Evolutionary conservation across 2,888 invertebrate genomes (phyloP).

Genomic region (Sphaerophoria taeniata): DNA sequence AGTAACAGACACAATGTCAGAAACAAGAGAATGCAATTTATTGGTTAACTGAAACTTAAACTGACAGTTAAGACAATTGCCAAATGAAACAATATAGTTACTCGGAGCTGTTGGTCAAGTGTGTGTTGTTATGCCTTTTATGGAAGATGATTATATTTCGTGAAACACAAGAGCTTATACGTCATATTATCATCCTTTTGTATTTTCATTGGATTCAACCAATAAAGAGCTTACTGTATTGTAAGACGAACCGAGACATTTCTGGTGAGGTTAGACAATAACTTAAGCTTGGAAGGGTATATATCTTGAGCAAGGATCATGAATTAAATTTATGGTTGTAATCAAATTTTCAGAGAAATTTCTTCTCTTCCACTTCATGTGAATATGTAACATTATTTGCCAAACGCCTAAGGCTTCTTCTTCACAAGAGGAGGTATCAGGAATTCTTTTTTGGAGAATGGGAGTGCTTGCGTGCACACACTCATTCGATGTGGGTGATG

Average conservation of each 20-base stretch:
- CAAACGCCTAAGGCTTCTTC: not conserved
- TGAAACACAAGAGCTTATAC: slow-evolving; percentile 13
- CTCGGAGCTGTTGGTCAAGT: not conserved
- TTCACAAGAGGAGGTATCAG: not conserved
- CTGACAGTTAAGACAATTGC: slow-evolving; percentile 65
- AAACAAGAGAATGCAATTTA: slow-evolving; percentile 70
- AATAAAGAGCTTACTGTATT: slow-evolving; percentile 66
- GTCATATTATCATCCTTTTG: slow-evolving; percentile 58
- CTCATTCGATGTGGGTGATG: not conserved
- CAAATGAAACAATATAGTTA: slow-evolving; percentile 30
- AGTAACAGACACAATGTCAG: slow-evolving; percentile 65
- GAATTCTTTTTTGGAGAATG: slow-evolving; percentile 12
- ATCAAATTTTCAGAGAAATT: slow-evolving; percentile 53
- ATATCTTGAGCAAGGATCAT: slow-evolving; percentile 55
- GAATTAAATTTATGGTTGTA: slow-evolving; percentile 69
- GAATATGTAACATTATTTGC: not conserved
- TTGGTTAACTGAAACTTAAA: slow-evolving; percentile 69
- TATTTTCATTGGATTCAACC: slow-evolving; percentile 55
- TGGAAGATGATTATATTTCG: not conserved
- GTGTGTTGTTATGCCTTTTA: slow-evolving; percentile 6
- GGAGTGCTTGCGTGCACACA: slow-evolving; percentile 34
- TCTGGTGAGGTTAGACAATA: slow-evolving; percentile 44
- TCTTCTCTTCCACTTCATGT: not conserved
- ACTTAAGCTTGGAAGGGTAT: slow-evolving; percentile 48
- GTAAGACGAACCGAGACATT: slow-evolving; percentile 54